Evolutionary conservation across 1,140 invertebrate genomes (phyloP).

Genomic region (Watersipora subatra): DNA sequence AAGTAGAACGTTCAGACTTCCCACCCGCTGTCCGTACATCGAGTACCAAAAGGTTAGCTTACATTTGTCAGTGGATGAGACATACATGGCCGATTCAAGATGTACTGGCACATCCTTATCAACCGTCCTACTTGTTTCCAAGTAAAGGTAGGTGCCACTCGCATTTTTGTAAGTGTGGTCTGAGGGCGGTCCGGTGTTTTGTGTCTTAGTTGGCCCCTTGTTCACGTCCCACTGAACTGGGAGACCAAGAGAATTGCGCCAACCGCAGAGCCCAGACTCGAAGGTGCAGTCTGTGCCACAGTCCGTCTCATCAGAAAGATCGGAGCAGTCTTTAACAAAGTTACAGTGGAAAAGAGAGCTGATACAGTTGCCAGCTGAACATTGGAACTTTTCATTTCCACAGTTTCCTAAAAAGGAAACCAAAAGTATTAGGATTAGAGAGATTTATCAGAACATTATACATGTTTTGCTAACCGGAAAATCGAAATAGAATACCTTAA

Average conservation of each 20-base stretch:
- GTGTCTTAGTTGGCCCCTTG: too few species aligned
- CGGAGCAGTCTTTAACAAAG: conserved; percentile 8
- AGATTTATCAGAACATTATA: too few species aligned
- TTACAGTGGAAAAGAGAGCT: conserved; percentile 8
- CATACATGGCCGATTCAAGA: not conserved
- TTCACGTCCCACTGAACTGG: not conserved
- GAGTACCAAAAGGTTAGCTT: conserved; percentile 52
- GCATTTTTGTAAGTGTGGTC: conserved; percentile 41
- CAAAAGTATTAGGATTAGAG: too few species aligned
- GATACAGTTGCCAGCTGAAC: conserved; percentile 1
- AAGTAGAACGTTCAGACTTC: conserved; percentile 10
- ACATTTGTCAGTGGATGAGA: conserved; percentile 17
- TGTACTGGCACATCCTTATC: conserved; percentile 18
- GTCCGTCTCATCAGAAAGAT: conserved; percentile 6
- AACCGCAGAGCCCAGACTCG: conserved; percentile 21
- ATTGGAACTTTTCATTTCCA: not conserved
- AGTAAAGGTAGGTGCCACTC: conserved; percentile 23
- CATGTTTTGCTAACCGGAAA: too few species aligned
- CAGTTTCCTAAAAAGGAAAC: not conserved
- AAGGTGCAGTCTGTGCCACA: conserved; percentile 21
- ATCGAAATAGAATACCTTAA: too few species aligned
- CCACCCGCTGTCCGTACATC: conserved; percentile 49
- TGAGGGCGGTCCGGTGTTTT: conserved; percentile 58
- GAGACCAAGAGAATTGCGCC: conserved; percentile 10
- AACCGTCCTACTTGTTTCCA: conserved; percentile 24